Conservation (phyloP, 2,888 invertebrate genomes). For the Mesochorus sp. region DNA sequence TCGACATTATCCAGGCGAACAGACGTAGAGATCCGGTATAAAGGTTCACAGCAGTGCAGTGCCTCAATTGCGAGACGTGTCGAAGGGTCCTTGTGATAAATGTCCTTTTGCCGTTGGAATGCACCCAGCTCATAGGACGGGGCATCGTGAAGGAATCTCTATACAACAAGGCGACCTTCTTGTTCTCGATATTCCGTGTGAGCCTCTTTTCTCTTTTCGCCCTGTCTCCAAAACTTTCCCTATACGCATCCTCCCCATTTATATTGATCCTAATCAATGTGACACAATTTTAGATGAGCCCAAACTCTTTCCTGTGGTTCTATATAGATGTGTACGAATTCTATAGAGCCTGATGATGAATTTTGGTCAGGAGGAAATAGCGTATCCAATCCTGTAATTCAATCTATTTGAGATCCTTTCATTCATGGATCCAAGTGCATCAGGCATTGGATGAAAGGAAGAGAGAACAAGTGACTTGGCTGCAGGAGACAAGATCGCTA, state of each 20-base stretch:
- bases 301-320: neutral
- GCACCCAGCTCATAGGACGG: slow-evolving; percentile 67
- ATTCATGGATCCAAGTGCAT: slow-evolving; percentile 31
- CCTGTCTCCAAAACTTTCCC: slow-evolving; percentile 14
- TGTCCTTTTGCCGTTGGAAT: slow-evolving; percentile 78
- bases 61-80: slow-evolving; percentile 76
- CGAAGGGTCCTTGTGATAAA: slow-evolving; percentile 76
- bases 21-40: slow-evolving; percentile 38
- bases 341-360: slow-evolving; percentile 10
- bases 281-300: slow-evolving; percentile 34
- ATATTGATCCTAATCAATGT: slow-evolving; percentile 53
- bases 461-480: neutral
- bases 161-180: slow-evolving; percentile 55
- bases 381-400: neutral
- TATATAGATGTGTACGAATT: slow-evolving; percentile 15
- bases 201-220: neutral
- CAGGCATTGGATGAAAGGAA: neutral
- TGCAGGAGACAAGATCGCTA: neutral
- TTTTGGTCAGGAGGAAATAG: slow-evolving; percentile 30
- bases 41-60: slow-evolving; percentile 70
- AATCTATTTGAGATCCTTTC: neutral
- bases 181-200: slow-evolving; percentile 33
- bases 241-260: neutral
- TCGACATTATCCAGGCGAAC: slow-evolving; percentile 26
- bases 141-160: slow-evolving; percentile 64